Conservation (phyloP, 2,888 invertebrate genomes). For the Lepidocyrtinus sp. region DNA sequence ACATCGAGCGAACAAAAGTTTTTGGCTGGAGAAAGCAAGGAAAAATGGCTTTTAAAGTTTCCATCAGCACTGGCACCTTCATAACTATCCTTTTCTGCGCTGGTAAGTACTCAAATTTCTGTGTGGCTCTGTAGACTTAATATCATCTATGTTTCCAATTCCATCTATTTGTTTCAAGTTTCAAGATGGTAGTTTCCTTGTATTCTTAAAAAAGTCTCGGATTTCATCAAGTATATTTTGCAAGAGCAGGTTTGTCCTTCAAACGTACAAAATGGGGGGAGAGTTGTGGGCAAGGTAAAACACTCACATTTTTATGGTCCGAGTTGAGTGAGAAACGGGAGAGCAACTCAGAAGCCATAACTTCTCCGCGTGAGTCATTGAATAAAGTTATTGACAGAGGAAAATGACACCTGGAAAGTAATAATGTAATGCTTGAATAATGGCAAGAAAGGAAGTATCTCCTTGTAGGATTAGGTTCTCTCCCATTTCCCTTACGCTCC, state of each 20-base stretch:
- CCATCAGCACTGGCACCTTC: conserved; percentile 51
- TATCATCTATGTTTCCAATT: too few species aligned
- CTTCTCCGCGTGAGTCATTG: neutral
- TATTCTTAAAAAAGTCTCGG: too few species aligned
- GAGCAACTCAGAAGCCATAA: neutral
- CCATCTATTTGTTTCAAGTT: too few species aligned
- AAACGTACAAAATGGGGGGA: too few species aligned
- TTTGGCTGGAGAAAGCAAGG: conserved; percentile 43
- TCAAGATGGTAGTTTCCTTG: too few species aligned
- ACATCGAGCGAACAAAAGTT: conserved; percentile 6
- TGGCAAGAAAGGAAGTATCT: neutral
- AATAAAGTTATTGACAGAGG: conserved; percentile 25
- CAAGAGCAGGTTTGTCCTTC: too few species aligned
- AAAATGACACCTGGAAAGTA: neutral
- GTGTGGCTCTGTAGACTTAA: too few species aligned
- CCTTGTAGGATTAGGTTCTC: neutral
- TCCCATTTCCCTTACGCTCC: neutral
- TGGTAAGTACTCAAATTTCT: conserved; percentile 58
- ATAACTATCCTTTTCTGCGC: conserved; percentile 51
- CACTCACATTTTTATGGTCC: too few species aligned
- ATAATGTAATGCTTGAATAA: conserved; percentile 12
- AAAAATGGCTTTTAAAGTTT: conserved; percentile 59
- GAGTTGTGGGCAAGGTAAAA: too few species aligned
- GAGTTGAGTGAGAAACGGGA: too few species aligned
- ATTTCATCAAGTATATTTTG: too few species aligned